Conservation (phyloP, 2,797 vertebrate species). For the Sarcophilus harrisii region DNA sequence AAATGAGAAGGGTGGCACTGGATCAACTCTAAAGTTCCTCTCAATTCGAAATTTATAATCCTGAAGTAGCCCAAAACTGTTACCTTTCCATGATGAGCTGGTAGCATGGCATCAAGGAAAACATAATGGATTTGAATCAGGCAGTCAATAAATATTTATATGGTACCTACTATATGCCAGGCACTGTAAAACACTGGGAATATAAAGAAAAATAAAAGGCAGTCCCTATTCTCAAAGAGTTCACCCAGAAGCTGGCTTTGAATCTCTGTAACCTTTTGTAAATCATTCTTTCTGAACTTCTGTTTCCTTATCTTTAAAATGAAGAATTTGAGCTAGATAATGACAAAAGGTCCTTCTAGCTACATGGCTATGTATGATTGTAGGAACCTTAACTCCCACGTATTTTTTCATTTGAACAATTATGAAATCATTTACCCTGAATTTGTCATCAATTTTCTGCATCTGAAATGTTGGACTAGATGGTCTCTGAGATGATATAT, state of each 20-base stretch:
- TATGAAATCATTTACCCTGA: neutral
- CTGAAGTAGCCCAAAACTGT: neutral
- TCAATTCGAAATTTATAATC: neutral
- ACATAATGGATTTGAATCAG: neutral
- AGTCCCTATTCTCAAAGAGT: neutral
- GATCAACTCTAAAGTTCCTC: neutral
- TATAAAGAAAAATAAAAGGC: neutral
- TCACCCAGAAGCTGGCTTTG: neutral
- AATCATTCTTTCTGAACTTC: neutral
- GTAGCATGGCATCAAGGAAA: neutral
- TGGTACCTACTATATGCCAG: neutral
- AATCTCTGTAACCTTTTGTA: neutral
- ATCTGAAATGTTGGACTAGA: neutral
- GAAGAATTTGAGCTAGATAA: neutral
- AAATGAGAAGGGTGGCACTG: neutral
- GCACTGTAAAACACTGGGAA: neutral
- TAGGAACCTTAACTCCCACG: neutral
- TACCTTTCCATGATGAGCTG: neutral
- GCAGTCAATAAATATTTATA: neutral
- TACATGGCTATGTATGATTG: neutral
- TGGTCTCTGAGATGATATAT: neutral
- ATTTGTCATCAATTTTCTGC: neutral
- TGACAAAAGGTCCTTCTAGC: neutral
- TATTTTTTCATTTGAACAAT: neutral
- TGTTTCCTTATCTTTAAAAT: neutral